Evolutionary conservation across 2,888 invertebrate genomes (phyloP), one percentile per base, ranked within the genome.

Genomic region (Teleogryllus oceanicus): DNA sequence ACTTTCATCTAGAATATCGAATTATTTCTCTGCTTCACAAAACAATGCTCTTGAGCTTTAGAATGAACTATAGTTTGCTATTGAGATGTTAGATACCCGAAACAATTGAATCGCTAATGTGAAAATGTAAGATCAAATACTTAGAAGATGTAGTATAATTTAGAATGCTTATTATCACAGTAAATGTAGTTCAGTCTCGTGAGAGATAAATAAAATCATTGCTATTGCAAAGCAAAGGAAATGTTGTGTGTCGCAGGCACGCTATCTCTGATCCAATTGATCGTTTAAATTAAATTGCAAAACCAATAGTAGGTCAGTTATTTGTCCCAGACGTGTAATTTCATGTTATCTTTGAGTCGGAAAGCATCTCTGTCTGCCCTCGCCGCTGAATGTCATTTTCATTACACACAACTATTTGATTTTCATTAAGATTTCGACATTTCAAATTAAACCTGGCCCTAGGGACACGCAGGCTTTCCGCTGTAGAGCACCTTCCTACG

Each of bases 401-500:
- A 62, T 62, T 62, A 62, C n/a, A n/a, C 16, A 62, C 13, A n/a
- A 18, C n/a, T 13, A 62, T 62, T n/a, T 62, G 62, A 62, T 62
- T 62, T n/a, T 62, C 62, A n/a, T 62, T 62, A 62, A 62, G 62
- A 62, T 62, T 62, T 62, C 62, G 62, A 62, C 62, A 62, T 62
- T 62, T 62, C 62, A 62, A 18, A n/a, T 62, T 62, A 62, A n/a
- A 13, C 37, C 37, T 37, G 37, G 37, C 37, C 37, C 37, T 37
- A 37, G 37, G 37, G 37, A 37, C 37, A 37, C 37, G 37, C 37
- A 37, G 37, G 37, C 37, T 37, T 37, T 37, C 37, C 37, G 37
- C 37, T 37, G 8, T 8, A 37, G 5, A 37, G 37, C 37, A 37
- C 37, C 37, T 37, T 37, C 37, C 37, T 37, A 37, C 37, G 8